Percentiles rank a stretch among this genome's conserved stretches.
phyloP scores from a whole-genome alignment of 2,113 vertebrate genomes.

The Axis porcinus region DNA sequence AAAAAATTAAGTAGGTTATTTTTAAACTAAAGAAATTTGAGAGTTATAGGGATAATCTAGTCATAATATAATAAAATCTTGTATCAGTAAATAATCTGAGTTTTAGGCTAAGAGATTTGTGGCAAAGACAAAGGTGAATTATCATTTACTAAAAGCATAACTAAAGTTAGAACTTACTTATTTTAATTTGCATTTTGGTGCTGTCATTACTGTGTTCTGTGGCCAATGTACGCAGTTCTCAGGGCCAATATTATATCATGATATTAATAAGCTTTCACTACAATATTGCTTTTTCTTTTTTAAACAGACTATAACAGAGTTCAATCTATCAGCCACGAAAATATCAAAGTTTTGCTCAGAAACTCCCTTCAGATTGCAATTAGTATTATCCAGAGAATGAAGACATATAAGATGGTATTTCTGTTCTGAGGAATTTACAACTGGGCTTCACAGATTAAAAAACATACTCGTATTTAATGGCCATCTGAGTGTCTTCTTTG shows the following conservation, averaged over 20 bases:
- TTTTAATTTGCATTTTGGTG: background rate
- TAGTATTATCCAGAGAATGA: background rate
- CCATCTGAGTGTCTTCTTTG: background rate
- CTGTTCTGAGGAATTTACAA: background rate
- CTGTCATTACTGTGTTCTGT: too few species aligned
- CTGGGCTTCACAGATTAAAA: background rate
- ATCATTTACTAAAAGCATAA: background rate
- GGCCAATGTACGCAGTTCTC: background rate
- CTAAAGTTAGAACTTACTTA: background rate
- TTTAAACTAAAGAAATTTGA: background rate
- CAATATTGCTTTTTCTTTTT: background rate
- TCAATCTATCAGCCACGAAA: background rate
- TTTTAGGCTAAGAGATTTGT: background rate
- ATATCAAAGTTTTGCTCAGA: background rate
- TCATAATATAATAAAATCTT: background rate
- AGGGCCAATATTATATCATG: background rate
- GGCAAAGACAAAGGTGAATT: background rate
- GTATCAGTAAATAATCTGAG: background rate
- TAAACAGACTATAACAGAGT: background rate
- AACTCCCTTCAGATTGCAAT: background rate
- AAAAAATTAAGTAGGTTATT: background rate
- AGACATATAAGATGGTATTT: background rate
- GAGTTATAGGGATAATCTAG: background rate
- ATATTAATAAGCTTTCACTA: background rate
- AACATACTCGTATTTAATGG: background rate